phyloP scores from a whole-genome alignment of 1,140 invertebrate species.

The Mizuhopecten yessoensis region DNA sequence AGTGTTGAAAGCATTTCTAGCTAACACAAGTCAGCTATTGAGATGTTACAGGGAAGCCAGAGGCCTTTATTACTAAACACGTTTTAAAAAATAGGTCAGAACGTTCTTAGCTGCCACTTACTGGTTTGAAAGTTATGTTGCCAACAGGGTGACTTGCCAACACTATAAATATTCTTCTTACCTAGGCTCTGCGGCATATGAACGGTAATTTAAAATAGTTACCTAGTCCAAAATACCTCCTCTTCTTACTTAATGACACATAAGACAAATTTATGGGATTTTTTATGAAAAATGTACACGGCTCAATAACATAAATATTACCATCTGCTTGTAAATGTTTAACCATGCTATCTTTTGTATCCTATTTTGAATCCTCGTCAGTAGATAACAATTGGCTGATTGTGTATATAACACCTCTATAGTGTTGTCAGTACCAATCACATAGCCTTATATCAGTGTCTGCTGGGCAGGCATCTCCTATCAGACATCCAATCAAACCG shows the following conservation, averaged over 20 bases:
- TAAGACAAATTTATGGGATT: background rate
- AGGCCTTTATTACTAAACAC: background rate
- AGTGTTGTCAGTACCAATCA: too few relatives aligned
- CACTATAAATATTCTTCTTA: background rate
- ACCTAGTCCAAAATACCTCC: slow-evolving; percentile 1
- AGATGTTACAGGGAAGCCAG: background rate
- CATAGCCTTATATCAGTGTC: too few relatives aligned
- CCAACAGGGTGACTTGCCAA: background rate
- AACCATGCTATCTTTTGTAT: background rate
- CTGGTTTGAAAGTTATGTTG: background rate
- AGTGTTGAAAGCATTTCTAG: too few relatives aligned
- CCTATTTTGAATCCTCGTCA: too few relatives aligned
- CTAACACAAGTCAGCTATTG: too few relatives aligned
- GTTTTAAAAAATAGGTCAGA: background rate
- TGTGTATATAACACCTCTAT: too few relatives aligned
- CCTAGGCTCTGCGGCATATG: background rate
- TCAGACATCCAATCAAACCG: too few relatives aligned
- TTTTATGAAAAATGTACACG: background rate
- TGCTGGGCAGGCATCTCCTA: too few relatives aligned
- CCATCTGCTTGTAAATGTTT: background rate
- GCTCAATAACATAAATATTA: background rate
- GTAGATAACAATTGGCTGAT: too few relatives aligned
- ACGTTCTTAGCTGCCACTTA: background rate
- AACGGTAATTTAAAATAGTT: background rate
- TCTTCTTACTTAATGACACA: background rate